Percentiles rank a stretch among this genome's conserved stretches.
These are phyloP conservation scores for Damaliscus lunatus DNA, from an alignment of 2,113 vertebrate genomes.

Conservation along the genomic window DNA sequence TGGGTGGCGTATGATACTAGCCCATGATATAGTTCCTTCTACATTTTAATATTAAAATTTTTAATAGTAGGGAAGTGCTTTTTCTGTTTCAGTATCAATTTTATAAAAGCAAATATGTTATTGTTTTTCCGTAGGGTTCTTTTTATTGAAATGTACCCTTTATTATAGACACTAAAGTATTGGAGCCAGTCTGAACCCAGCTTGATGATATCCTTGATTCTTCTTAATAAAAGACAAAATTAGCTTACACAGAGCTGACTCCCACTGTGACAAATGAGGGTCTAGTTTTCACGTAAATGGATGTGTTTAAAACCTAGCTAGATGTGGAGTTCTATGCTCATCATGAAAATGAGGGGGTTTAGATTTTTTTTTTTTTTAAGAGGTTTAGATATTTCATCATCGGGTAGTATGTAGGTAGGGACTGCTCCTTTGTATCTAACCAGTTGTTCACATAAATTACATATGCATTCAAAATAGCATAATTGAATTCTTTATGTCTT, in stretches of 20 bases:
- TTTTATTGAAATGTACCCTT: not conserved
- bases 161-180: not conserved
- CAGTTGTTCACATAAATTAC: not conserved
- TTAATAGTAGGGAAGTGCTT: not conserved
- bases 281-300: not conserved
- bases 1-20: not conserved
- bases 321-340: not conserved
- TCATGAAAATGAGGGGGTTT: not conserved
- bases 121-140: not conserved
- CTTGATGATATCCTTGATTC: not conserved
- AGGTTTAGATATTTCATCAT: not conserved
- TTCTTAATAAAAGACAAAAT: not conserved
- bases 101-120: not conserved
- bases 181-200: not conserved
- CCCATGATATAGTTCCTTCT: not conserved
- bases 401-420: not conserved
- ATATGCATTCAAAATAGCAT: not conserved
- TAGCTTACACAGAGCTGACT: not conserved
- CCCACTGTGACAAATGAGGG: not conserved
- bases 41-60: not conserved
- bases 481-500: not conserved
- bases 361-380: not conserved
- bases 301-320: not conserved
- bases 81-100: not conserved
- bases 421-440: not conserved